phyloP scores from a whole-genome alignment of 1,140 invertebrate species.

The Apis dorsata region DNA sequence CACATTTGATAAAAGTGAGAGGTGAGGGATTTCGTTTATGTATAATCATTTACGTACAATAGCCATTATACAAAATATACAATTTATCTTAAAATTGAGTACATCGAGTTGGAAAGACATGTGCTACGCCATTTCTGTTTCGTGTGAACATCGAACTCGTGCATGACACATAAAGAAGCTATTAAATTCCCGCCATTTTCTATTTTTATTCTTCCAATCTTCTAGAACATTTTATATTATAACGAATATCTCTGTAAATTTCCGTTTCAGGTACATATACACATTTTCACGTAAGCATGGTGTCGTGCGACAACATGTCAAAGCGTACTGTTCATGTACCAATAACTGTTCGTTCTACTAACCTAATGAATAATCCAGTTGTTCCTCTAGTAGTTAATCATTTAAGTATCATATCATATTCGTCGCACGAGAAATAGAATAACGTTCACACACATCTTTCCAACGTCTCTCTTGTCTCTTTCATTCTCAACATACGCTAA shows the following conservation, averaged over 20 bases:
- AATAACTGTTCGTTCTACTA: conserved; percentile 60
- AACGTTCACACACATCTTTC: conserved; percentile 76
- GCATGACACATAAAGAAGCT: conserved; percentile 65
- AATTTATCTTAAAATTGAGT: conserved; percentile 33
- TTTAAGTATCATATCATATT: conserved; percentile 25
- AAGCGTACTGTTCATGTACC: conserved; percentile 28
- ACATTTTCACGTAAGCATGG: conserved; percentile 46
- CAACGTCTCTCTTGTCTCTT: conserved; percentile 58
- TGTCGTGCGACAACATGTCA: conserved; percentile 53
- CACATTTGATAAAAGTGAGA: neutral
- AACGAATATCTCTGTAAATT: neutral
- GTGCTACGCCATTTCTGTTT: conserved; percentile 67
- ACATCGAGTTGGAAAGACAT: conserved; percentile 73
- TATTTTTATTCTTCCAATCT: neutral
- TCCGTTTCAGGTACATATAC: neutral
- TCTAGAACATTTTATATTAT: neutral
- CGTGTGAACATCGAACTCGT: conserved; percentile 69
- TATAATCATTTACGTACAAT: conserved; percentile 14
- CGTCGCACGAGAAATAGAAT: conserved; percentile 53
- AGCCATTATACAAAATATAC: conserved; percentile 13
- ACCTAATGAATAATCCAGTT: conserved; percentile 64
- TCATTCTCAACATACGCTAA: neutral
- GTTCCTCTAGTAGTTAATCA: conserved; percentile 49
- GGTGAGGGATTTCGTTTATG: neutral
- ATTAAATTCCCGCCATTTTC: conserved; percentile 27